These are phyloP conservation scores for Smittia aterrima DNA, from an alignment of 2,888 invertebrate genomes.

Conservation along the genomic window DNA sequence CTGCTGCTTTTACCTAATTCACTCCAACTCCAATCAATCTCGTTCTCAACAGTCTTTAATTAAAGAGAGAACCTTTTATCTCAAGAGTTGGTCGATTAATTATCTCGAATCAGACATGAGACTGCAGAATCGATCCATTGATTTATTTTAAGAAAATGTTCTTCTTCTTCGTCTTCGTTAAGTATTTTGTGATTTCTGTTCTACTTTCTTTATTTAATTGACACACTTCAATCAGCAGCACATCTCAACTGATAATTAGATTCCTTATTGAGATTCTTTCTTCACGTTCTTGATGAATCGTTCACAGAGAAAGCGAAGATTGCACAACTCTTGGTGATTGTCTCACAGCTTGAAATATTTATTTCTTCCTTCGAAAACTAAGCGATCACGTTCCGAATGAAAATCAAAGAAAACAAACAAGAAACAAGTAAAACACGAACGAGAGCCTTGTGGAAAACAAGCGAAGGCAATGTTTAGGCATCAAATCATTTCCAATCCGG, in stretches of 20 bases:
- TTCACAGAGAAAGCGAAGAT: neutral
- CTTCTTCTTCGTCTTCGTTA: neutral
- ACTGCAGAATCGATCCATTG: neutral
- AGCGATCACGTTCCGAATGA: neutral
- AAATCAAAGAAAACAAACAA: neutral
- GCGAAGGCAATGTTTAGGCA: no score
- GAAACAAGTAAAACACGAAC: no score
- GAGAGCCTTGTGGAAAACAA: no score
- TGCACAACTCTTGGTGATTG: neutral
- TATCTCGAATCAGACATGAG: no score
- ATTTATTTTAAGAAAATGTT: neutral
- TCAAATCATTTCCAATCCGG: neutral
- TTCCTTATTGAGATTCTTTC: neutral
- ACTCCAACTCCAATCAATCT: neutral
- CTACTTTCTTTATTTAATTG: neutral
- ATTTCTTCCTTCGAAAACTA: no score
- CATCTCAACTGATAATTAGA: slow-evolving; percentile 1
- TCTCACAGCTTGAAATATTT: neutral
- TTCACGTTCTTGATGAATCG: no score
- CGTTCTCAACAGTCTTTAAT: neutral
- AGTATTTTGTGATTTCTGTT: neutral
- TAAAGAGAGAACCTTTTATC: neutral
- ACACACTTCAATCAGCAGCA: neutral
- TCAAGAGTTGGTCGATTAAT: no score
- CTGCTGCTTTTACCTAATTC: neutral